Evolutionary conservation across 1,140 invertebrate species (phyloP), one percentile per base, ranked within the genome.

Genomic region (Drosophila kikkawai): DNA sequence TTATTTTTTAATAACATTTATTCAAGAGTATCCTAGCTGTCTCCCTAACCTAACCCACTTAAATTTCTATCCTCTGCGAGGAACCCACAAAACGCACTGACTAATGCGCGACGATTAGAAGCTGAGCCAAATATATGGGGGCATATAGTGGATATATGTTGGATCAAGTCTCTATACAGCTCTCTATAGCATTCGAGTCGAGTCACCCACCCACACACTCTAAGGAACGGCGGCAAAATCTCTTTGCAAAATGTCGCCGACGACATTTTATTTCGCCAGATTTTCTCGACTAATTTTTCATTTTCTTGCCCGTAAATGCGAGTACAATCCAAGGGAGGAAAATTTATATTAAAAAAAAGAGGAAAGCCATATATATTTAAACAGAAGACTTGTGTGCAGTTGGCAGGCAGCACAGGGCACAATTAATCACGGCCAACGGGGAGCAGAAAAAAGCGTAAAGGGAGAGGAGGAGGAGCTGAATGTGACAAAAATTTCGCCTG

Each of bases 241-340:
- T 84, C 81, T 88, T 88, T 90, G 83, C 86, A 92, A 92, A 92
- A 92, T 92, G 91, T 91, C 91, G 91, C 82, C 87, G 91, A 92
- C 91, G 91, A 92, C 91, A 92, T 92, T 92, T 92, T 91, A 91
- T 92, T 92, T 92, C 87, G 87, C 91, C 91, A 92, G 91, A 92
- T 92, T 92, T 91, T 81, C 87, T 75, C 79, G 58, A 81, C 80
- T 86, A 91, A 92, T 92, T 91, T 92, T 92, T 92, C 91, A 92
- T 91, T 83, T 85, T 91, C 74, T 91, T 79, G 64, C 60, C 69
- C 58, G 71, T 57, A 79, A 78, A 78, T 64, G 53, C 60, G 74
- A 74, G 26, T 73, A 74, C 71, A 75, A 57, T 45, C 37, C 34
- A n/a, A 15, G 29, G 32, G 22, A 45, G 48, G 48, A 39, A 70